phyloP scores from a whole-genome alignment of 2,888 invertebrate genomes.

The Parelbella ahira region DNA sequence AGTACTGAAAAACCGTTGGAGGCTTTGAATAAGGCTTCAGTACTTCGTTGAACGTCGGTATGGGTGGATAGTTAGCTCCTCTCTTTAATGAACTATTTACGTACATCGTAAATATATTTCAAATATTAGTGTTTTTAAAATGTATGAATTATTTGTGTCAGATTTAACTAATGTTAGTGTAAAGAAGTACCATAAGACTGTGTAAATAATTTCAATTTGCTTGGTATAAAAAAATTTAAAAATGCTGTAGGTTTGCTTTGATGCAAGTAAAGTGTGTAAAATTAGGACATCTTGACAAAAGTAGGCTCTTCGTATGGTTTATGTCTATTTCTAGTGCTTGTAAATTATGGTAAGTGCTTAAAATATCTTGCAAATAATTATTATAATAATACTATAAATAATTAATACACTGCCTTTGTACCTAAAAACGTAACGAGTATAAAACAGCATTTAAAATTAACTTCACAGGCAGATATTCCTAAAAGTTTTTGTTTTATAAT shows the following conservation, averaged over 20 bases:
- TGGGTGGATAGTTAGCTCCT: constrained; percentile 40
- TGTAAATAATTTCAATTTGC: background rate
- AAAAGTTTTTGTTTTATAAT: too few relatives aligned
- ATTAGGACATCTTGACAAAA: constrained; percentile 8
- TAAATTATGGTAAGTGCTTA: constrained; percentile 20
- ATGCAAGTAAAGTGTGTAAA: constrained; percentile 7
- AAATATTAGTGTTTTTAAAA: constrained; percentile 1
- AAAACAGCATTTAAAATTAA: too few relatives aligned
- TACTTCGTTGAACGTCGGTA: constrained; percentile 54
- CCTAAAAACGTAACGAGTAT: too few relatives aligned
- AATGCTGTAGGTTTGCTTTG: background rate
- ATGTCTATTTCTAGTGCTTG: constrained; percentile 18
- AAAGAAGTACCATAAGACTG: too few relatives aligned
- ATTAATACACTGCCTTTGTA: too few relatives aligned
- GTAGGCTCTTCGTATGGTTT: constrained; percentile 3
- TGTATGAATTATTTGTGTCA: background rate
- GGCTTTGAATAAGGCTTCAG: constrained; percentile 47
- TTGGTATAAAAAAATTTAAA: background rate
- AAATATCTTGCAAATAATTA: too few relatives aligned
- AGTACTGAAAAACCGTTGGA: constrained; percentile 52
- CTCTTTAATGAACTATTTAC: constrained; percentile 21
- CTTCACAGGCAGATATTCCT: too few relatives aligned
- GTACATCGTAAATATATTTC: constrained; percentile 14
- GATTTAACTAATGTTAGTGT: constrained; percentile 9
- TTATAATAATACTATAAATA: too few relatives aligned